These are phyloP conservation scores for Melanophora roralis DNA, from an alignment of 2,888 invertebrate genomes.

Conservation along the genomic window DNA sequence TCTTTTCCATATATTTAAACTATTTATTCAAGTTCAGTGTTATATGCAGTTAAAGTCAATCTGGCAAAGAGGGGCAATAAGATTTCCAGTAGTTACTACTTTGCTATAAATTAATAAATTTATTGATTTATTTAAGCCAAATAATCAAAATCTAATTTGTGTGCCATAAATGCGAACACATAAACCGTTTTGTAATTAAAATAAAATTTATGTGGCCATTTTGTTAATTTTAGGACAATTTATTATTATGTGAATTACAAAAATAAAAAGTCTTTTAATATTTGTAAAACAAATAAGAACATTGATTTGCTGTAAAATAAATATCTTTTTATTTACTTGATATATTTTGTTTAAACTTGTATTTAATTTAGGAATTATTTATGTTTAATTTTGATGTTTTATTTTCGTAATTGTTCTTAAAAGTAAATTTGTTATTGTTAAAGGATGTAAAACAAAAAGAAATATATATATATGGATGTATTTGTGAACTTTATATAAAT, in stretches of 20 bases:
- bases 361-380: background rate
- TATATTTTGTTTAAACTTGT: background rate
- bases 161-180: background rate
- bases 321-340: background rate
- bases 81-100: background rate
- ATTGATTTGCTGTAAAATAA: too few relatives aligned
- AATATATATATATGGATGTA: background rate
- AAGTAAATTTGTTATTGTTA: conserved; percentile 25
- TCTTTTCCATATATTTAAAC: conserved; percentile 11
- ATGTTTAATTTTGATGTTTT: conserved; percentile 5
- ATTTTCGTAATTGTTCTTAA: conserved; percentile 12
- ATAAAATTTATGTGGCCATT: background rate
- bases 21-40: background rate
- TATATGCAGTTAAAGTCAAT: background rate
- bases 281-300: background rate
- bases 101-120: background rate
- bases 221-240: too few relatives aligned
- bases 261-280: background rate
- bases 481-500: background rate
- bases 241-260: too few relatives aligned
- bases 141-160: background rate
- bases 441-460: background rate
- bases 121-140: conserved; percentile 3
- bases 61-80: conserved; percentile 26
- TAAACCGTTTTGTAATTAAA: background rate